A percentile compares a stretch with the other conserved stretches of the same genome.
Conservation (phyloP, 2,797 vertebrate genomes). For the Poliocrania exsul region DNA sequence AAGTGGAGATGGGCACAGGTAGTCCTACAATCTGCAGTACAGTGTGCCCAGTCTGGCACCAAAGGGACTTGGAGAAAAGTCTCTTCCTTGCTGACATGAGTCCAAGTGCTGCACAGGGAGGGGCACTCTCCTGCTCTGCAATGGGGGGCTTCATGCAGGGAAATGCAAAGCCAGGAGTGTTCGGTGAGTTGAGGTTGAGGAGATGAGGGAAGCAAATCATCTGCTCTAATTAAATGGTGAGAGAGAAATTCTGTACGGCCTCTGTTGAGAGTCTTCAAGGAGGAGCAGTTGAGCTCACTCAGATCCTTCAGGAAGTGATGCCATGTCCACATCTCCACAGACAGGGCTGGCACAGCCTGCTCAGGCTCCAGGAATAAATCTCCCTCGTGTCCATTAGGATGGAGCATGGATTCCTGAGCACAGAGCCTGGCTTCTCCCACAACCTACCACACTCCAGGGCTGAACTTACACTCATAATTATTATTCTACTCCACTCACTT, state of each 20-base stretch:
- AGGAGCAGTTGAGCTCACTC: neutral
- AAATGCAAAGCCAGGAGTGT: neutral
- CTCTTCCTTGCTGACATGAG: accelerated
- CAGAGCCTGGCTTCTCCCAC: neutral
- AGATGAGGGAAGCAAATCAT: neutral
- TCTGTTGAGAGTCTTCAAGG: neutral
- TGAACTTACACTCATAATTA: neutral
- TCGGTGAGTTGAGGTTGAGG: neutral
- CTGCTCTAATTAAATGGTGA: neutral
- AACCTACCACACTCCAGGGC: neutral
- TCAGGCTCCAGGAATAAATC: neutral
- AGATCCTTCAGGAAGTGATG: neutral
- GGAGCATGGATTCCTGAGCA: neutral
- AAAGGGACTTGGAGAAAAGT: neutral
- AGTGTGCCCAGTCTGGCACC: neutral
- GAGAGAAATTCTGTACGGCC: neutral
- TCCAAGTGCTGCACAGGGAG: neutral
- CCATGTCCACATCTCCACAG: neutral
- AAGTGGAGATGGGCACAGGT: neutral
- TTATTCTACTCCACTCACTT: conserved; percentile 28
- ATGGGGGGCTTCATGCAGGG: neutral
- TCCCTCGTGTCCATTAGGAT: neutral
- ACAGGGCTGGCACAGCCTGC: neutral
- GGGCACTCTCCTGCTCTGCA: neutral
- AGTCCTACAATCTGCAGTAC: neutral